Conservation (phyloP, 1,140 invertebrate species). For the Doryteuthis pealeii region DNA sequence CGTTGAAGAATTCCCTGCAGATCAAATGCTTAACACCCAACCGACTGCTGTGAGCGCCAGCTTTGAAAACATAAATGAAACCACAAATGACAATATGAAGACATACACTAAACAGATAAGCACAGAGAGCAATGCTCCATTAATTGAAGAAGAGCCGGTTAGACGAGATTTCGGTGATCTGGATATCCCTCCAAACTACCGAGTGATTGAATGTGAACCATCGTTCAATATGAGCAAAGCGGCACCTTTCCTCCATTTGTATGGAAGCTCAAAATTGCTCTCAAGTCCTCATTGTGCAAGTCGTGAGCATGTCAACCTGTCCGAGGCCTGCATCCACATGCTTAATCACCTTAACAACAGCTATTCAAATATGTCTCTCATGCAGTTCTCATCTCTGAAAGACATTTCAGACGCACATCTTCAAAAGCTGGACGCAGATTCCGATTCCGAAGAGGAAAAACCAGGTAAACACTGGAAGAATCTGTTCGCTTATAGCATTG, state of each 20-base stretch:
- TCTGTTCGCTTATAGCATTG: conserved; percentile 34
- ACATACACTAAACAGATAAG: too few species aligned
- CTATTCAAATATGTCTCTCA: background rate
- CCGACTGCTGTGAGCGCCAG: too few species aligned
- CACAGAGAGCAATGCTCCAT: too few species aligned
- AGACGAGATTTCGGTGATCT: too few species aligned
- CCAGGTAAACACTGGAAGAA: conserved; percentile 31
- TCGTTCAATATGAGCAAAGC: background rate
- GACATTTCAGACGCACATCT: background rate
- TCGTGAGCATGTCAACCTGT: background rate
- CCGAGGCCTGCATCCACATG: conserved; percentile 1
- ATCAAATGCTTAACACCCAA: too few species aligned
- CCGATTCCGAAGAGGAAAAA: background rate
- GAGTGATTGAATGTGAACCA: background rate
- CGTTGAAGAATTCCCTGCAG: too few species aligned
- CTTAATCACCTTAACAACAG: background rate
- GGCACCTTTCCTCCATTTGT: background rate
- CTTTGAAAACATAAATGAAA: too few species aligned
- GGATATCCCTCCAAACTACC: too few species aligned
- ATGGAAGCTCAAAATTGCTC: background rate
- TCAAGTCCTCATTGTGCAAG: background rate
- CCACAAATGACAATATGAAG: too few species aligned
- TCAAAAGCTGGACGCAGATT: background rate
- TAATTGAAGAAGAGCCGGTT: too few species aligned
- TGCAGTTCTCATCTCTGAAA: background rate